Base-by-base conservation (phyloP, 2,113 vertebrate genomes). In the Passer domesticus region DNA sequence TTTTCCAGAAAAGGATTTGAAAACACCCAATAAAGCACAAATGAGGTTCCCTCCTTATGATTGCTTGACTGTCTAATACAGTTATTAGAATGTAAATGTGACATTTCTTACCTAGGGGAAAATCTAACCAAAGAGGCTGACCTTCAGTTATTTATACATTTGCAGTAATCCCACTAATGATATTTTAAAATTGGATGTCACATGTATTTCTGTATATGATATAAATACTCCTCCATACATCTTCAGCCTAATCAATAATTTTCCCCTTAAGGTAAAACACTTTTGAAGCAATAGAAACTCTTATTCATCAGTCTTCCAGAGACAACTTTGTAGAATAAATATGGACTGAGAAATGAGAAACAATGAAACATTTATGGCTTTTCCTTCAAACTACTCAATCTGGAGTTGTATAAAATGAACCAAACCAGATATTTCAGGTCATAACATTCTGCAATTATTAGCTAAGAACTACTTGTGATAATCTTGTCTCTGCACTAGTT, bases 1-100 rank as follows among this genome's bases (percentile, higher is more conserved):
- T 86, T 75, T 55, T 81, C 63, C 68, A 83, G n/a, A 90, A 94
- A 78, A 22, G 11, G 4, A 43, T 11, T 43, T 64, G 24, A 78
- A 91, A 84, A 75, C 31, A 43, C 9, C 33, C 23, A 78, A 16
- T 62, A 27, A 77, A 37, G 7, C 63, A 35, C 18, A 90, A 56
- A 87, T 41, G 5, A 30, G 3, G 82, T 78, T 96, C 39, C 69
- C 23, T 84, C 15, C 47, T 94, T 63, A 50, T 7, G 73, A 72
- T 22, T 86, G 7, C 74, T 87, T 92, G 50, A 35, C 30, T 39
- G 24, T n/a, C 77, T 79, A 64, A 94, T 94, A 94, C 2, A 63
- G 77, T 85, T 96, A 95, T 68, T 90, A 27, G 41, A 95, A 69
- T 94, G 70, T 72, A 96, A 97, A 97, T 93, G 77, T 92, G 90